Base-by-base conservation (phyloP, 2,797 vertebrate species). In the Podarcis siculus region DNA sequence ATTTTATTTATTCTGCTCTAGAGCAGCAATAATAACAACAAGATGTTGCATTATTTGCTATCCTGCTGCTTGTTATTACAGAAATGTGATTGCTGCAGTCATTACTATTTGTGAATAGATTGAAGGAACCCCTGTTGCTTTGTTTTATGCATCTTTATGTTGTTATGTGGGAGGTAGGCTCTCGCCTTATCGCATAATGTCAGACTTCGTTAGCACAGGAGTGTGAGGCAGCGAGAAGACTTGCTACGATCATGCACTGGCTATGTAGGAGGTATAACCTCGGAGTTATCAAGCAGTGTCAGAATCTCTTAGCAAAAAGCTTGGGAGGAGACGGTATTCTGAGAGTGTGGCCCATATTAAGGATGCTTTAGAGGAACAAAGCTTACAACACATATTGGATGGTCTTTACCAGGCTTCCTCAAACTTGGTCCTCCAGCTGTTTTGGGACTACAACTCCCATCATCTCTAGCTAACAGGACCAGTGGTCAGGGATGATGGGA, bases 1-100 rank as follows among this genome's bases (percentile, higher is more conserved):
- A 78, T 83, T 93, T 89, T 90, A 92, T 89, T 92, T 86, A 73
- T 75, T 84, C 8, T 42, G 83, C 85, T 88, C 67, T 30, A 89
- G 82, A 91, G 89, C 75, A 94, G 73, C 69, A 94, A 88, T 66
- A 69, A 90, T 32, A 71, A 71, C 39, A 81, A 91, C 39, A 81
- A 91, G 64, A 80, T 5, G 64, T 61, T 93, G 19, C 78, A 61
- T 86, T 85, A 80, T 87, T 93, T 32, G 73, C 67, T 83, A 72
- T 39, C 89, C 89, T 0, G 7, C 84, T 93, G 86, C 81, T 91
- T 94, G 58, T 66, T 67, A 45, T 89, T 92, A 45, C 72, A 86
- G 79, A 86, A 83, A 92, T 71, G 1, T 85, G 81, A 91, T 90
- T 89, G 90, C 83, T 79, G 5, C 35, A 49, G 32, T 85, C 90